Conservation (phyloP, 1,140 invertebrate genomes). For the Solenopsis invicta region DNA sequence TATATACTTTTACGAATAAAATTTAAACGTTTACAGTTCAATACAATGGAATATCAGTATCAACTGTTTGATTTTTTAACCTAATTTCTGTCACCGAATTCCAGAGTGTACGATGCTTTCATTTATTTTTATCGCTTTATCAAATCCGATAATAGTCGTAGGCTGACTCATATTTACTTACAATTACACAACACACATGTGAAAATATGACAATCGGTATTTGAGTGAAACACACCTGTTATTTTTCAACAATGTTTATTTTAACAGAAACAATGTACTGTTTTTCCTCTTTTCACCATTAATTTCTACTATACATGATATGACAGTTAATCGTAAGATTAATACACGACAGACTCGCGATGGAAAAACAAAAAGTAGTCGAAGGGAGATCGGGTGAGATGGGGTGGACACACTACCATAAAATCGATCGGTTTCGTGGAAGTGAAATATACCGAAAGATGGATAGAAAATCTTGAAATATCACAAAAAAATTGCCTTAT, state of each 20-base stretch:
- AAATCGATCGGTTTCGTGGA: constrained; percentile 51
- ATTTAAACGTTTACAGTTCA: neutral
- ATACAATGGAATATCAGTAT: neutral
- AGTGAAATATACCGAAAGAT: constrained; percentile 60
- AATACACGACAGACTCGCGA: constrained; percentile 84
- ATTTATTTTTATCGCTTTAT: constrained; percentile 32
- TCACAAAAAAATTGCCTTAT: constrained; percentile 84
- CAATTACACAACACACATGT: neutral
- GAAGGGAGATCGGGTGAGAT: constrained; percentile 48
- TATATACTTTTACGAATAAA: constrained; percentile 1
- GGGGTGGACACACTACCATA: constrained; percentile 32
- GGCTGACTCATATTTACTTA: neutral
- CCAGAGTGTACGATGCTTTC: neutral
- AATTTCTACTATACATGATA: constrained; percentile 86
- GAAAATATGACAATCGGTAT: neutral
- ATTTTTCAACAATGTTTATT: constrained; percentile 86
- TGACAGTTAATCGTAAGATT: constrained; percentile 84
- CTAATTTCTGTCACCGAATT: neutral
- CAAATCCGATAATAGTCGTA: neutral
- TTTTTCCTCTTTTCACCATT: constrained; percentile 85
- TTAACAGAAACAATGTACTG: constrained; percentile 86
- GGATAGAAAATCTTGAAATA: constrained; percentile 78
- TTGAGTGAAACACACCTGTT: constrained; percentile 2
- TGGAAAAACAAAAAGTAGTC: constrained; percentile 72
- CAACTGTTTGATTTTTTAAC: neutral